Base-by-base conservation (phyloP, 2,113 vertebrate species). In the Peromyscus californicus region DNA sequence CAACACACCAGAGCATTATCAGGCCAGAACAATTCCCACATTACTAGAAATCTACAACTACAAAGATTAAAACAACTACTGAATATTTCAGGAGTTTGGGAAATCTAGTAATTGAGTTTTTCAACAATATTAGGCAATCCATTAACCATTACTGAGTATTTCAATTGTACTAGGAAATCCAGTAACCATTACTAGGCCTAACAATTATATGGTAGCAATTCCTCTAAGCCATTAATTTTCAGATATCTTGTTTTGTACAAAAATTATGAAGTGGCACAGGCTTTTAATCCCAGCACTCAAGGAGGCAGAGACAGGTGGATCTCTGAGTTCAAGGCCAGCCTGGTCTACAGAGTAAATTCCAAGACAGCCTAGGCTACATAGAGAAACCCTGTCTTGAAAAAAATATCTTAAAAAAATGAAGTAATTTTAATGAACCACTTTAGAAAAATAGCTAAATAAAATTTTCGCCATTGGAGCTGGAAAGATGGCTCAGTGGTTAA, bases 191-290 rank as follows among this genome's bases (percentile, higher is more conserved):
- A 39, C 36, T 59, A 29, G 54, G 15, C 31, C 90, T 78, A 92
- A 36, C 78, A 79, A 93, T 91, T 54, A 91, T 54, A 91, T 89
- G 29, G 89, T 39, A 90, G 16, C 72, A 65, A 31, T 65, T 93
- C 74, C 29, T 39, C 51, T 63, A 19, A 57, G 11, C 57, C 36
- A 83, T 59, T 94, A 74, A 33, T 89, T 86, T 95, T 89, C 57
- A 93, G 75, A 31, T 93, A 17, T 29, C 86, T 21, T 92, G 5
- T 93, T 96, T 96, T 93, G 4, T 59, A 84, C 67, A 76, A 93
- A 67, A 86, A 86, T 67, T 36, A 86, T 33, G 26, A 76, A 45
- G 19, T 74, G 8, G 70, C 36, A 74, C 70, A 74, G 21, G n/a
- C 70, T 74, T 74, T 74, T 39, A 74, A 74, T 74, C 8, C 36